Conservation (phyloP, 2,113 vertebrate genomes). For the Phyllostomus discolor region DNA sequence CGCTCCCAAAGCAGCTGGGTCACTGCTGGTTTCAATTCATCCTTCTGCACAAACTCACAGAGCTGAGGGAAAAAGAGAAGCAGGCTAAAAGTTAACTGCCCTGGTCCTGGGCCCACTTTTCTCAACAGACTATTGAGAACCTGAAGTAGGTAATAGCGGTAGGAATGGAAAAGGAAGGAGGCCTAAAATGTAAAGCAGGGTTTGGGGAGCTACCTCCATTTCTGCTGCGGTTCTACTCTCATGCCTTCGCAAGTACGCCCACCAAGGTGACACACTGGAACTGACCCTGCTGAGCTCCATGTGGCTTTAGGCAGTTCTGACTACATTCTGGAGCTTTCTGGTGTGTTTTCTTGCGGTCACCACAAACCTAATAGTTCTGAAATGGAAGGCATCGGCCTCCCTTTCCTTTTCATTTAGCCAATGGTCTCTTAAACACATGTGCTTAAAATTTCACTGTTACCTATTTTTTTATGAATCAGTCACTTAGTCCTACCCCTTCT, state of each 20-base stretch:
- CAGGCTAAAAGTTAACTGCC: neutral
- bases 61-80: conserved; percentile 80
- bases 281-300: neutral
- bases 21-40: conserved; percentile 87
- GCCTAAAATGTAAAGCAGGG: neutral
- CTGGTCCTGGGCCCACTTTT: neutral
- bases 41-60: conserved; percentile 91
- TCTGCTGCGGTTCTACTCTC: neutral
- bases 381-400: neutral
- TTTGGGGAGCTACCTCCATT: neutral
- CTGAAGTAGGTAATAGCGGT: neutral
- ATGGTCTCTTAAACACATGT: neutral
- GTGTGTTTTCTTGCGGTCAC: neutral
- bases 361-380: neutral
- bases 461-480: neutral
- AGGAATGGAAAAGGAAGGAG: neutral
- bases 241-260: neutral
- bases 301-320: neutral
- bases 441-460: neutral
- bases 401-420: neutral
- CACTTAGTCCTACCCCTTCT: neutral
- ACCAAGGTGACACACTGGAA: neutral
- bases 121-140: neutral
- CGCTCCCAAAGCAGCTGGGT: conserved; percentile 92
- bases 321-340: neutral